Evolutionary conservation across 2,797 vertebrate species (phyloP).

Genomic region (Anabas testudineus): DNA sequence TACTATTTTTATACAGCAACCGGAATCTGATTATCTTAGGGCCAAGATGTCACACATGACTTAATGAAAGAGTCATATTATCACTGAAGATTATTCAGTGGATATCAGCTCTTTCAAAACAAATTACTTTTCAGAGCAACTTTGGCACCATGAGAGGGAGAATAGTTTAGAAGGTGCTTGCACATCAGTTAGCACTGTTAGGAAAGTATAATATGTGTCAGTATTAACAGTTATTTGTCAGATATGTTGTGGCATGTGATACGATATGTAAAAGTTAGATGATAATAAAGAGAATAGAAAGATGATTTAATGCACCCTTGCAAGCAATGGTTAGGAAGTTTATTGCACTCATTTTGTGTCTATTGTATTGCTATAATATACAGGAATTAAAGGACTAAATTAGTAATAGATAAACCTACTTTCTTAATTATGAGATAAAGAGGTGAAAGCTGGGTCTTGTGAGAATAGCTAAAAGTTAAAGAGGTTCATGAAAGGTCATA

Average conservation of each 20-base stretch:
- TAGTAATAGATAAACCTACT: neutral
- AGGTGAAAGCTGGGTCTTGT: neutral
- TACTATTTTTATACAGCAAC: slow-evolving; percentile 71
- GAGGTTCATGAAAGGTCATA: slow-evolving; percentile 8
- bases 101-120: slow-evolving; percentile 18
- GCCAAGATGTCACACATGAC: slow-evolving; percentile 71
- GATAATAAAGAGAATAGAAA: neutral
- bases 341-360: neutral
- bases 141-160: neutral
- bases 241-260: neutral
- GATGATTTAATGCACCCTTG: neutral
- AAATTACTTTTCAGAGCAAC: slow-evolving; percentile 11
- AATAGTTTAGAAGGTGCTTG: slow-evolving; percentile 6
- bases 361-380: neutral
- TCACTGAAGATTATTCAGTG: slow-evolving; percentile 35
- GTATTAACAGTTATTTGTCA: neutral
- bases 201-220: neutral
- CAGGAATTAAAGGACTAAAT: neutral
- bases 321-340: neutral
- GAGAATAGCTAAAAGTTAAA: neutral
- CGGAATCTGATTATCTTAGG: slow-evolving; percentile 64
- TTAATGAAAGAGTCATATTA: slow-evolving; percentile 59
- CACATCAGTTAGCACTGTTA: too few relatives aligned
- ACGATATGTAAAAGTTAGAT: too few relatives aligned
- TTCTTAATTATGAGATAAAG: neutral